Conservation (phyloP, 2,113 vertebrate genomes). For the Crotalus viridis region DNA sequence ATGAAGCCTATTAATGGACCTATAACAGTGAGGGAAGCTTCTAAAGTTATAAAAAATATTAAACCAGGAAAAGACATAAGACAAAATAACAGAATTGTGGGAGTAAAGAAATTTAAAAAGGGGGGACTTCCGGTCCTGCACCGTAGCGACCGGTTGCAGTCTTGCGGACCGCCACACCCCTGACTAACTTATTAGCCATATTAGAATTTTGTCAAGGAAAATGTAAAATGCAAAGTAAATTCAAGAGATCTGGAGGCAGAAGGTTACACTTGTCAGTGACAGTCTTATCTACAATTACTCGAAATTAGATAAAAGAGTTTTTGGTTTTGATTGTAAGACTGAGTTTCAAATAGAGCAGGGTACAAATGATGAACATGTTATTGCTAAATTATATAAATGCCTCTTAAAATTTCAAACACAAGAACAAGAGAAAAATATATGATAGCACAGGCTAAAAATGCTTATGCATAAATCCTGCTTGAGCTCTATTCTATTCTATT, state of each 20-base stretch:
- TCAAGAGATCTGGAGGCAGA: neutral
- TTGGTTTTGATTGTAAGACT: neutral
- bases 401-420: neutral
- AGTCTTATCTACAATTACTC: neutral
- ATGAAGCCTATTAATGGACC: no score
- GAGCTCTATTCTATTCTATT: no score
- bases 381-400: neutral
- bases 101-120: no score
- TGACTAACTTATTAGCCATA: neutral
- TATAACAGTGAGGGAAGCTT: no score
- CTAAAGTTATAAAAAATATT: no score
- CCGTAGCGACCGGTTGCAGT: no score
- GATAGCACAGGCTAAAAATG: neutral
- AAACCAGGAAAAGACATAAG: no score
- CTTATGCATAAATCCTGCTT: neutral
- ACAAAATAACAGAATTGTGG: no score
- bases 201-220: neutral
- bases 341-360: neutral
- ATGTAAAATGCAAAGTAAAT: neutral
- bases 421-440: neutral
- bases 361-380: neutral
- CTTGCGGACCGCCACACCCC: no score
- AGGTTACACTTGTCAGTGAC: neutral
- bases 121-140: no score
- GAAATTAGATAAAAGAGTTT: neutral